Conservation (phyloP, 2,797 vertebrate species). For the Sparidentex hasta region DNA sequence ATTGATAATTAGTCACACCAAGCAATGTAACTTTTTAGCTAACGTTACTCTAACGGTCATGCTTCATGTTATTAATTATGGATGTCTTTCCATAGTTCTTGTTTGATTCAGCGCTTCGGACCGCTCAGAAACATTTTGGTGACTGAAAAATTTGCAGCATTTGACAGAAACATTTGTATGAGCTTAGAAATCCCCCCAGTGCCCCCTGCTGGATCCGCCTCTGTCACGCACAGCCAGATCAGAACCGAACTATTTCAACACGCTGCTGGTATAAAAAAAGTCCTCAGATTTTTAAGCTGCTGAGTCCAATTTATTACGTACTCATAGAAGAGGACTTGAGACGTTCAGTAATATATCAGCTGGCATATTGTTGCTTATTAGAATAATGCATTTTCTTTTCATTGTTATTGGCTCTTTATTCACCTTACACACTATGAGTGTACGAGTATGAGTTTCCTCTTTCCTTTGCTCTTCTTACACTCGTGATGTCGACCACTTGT, state of each 20-base stretch:
- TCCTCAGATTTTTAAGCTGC: background rate
- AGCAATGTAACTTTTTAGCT: background rate
- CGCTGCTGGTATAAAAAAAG: background rate
- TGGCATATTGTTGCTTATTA: background rate
- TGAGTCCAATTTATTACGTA: background rate
- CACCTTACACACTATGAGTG: slow-evolving; percentile 4
- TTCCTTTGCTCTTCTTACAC: slow-evolving; percentile 15
- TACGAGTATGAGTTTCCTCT: background rate
- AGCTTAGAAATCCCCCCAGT: no score
- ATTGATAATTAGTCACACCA: no score
- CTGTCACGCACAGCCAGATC: background rate
- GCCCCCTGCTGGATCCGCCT: background rate
- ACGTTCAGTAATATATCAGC: background rate
- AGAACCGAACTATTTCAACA: background rate
- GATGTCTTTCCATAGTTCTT: background rate
- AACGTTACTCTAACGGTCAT: background rate
- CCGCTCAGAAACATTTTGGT: no score
- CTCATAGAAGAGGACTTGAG: background rate
- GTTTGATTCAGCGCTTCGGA: no score
- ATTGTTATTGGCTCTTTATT: slow-evolving; percentile 21
- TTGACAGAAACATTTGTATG: no score
- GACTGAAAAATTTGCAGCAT: no score
- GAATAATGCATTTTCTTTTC: slow-evolving; percentile 2
- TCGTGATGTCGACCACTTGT: slow-evolving; percentile 16
- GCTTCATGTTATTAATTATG: background rate